These are phyloP conservation scores for Zaprionus ornatus DNA, from an alignment of 1,140 invertebrate genomes.

Conservation along the genomic window DNA sequence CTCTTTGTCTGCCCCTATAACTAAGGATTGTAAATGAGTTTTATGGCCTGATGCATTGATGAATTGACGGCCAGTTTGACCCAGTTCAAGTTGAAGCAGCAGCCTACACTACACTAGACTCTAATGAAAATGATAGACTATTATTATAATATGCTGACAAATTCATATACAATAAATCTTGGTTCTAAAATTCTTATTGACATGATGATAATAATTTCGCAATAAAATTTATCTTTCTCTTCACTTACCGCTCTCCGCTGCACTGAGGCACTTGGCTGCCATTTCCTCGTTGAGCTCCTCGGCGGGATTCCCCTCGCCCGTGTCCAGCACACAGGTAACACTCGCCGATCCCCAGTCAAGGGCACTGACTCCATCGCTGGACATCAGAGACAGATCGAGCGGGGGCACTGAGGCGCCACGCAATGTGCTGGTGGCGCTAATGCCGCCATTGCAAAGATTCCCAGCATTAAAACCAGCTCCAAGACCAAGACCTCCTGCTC, in stretches of 20 bases:
- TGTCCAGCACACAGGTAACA: conserved; percentile 62
- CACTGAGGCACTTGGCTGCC: conserved; percentile 73
- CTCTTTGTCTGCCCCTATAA: conserved; percentile 48
- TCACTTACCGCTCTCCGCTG: conserved; percentile 76
- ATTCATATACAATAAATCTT: background rate
- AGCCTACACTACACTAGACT: background rate
- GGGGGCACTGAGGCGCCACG: conserved; percentile 67
- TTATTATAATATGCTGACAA: background rate
- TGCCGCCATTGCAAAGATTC: conserved; percentile 14
- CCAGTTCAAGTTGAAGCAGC: background rate
- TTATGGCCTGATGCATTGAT: conserved; percentile 63
- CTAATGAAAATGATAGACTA: background rate
- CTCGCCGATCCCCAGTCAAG: conserved; percentile 66
- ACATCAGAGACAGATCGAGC: conserved; percentile 64
- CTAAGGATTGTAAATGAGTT: conserved; percentile 78
- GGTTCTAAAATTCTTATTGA: background rate
- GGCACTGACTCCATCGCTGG: conserved; percentile 62
- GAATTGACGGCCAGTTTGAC: conserved; percentile 50
- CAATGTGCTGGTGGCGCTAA: conserved; percentile 64
- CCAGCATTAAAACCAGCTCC: conserved; percentile 8
- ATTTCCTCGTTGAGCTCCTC: conserved; percentile 73
- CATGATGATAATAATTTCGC: too few species aligned
- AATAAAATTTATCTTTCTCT: too few species aligned
- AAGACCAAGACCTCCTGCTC: conserved; percentile 18
- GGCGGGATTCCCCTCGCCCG: conserved; percentile 55